These are phyloP conservation scores for Idaea biselata DNA, from an alignment of 2,888 invertebrate species.

Conservation along the genomic window DNA sequence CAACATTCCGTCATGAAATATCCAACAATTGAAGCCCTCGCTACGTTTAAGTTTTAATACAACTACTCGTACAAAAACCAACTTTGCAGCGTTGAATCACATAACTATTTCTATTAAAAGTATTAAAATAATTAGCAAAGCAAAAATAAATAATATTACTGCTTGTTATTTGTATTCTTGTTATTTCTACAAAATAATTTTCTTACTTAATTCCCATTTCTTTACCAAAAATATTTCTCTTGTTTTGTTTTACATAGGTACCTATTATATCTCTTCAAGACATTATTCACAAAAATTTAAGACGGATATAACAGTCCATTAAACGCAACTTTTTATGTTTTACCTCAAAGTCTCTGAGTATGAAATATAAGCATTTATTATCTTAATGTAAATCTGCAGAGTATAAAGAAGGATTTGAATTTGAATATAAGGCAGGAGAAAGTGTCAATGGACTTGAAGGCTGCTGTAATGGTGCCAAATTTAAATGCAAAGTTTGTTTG, in stretches of 20 bases:
- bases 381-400: background rate
- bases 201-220: background rate
- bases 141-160: no score
- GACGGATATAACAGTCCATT: background rate
- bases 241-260: background rate
- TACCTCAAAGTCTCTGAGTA: background rate
- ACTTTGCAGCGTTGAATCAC: no score
- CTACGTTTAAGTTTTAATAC: no score
- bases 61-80: no score
- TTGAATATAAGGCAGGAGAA: background rate
- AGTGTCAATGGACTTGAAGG: no score
- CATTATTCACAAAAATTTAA: background rate
- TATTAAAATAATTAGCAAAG: no score
- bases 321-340: background rate
- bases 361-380: background rate
- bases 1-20: no score
- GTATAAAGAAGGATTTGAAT: background rate
- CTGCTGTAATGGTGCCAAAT: no score
- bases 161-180: no score
- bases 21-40: no score
- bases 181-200: background rate
- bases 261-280: background rate
- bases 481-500: no score
- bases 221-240: background rate
- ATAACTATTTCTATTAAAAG: no score